A percentile compares a stretch with the other conserved stretches of the same genome.
Evolutionary conservation across 2,113 vertebrate species (phyloP).

Genomic region (Grallaria varia): DNA sequence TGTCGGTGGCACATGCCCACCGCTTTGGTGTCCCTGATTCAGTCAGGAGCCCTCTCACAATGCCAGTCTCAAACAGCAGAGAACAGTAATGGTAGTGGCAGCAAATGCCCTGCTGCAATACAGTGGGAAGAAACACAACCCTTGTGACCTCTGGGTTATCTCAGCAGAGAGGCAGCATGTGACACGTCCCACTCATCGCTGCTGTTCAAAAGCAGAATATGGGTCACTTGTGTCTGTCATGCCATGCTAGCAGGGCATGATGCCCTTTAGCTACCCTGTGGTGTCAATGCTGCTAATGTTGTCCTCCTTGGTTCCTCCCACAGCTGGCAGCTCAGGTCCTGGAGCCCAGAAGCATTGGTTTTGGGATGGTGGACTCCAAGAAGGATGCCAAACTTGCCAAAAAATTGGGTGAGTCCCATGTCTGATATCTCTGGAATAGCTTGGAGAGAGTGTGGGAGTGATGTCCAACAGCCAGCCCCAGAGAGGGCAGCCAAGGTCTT

Average conservation of each 20-base stretch:
- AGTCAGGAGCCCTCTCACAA: neutral
- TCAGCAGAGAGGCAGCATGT: neutral
- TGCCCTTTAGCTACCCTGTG: neutral
- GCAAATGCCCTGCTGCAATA: neutral
- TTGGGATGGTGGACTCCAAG: constrained; percentile 90
- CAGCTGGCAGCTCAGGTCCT: constrained; percentile 92
- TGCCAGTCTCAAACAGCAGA: neutral
- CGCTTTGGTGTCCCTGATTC: neutral
- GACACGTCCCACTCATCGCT: neutral
- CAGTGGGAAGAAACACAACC: constrained; percentile 24
- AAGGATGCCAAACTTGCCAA: constrained; percentile 93
- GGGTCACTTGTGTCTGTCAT: neutral
- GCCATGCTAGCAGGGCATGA: neutral
- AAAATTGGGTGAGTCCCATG: constrained; percentile 84
- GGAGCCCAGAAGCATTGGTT: constrained; percentile 89
- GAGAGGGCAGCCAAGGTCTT: neutral
- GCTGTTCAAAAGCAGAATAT: neutral
- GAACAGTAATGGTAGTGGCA: neutral
- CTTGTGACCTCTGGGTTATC: constrained; percentile 20
- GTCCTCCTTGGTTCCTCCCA: neutral
- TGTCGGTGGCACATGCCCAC: neutral
- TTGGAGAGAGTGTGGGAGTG: neutral
- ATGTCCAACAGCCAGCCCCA: neutral
- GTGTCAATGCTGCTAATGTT: neutral
- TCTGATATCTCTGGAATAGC: neutral